A percentile compares a stretch with the other conserved stretches of the same genome.
These are phyloP conservation scores for Silurus asotus DNA, from an alignment of 2,113 vertebrate genomes.

Conservation along the genomic window DNA sequence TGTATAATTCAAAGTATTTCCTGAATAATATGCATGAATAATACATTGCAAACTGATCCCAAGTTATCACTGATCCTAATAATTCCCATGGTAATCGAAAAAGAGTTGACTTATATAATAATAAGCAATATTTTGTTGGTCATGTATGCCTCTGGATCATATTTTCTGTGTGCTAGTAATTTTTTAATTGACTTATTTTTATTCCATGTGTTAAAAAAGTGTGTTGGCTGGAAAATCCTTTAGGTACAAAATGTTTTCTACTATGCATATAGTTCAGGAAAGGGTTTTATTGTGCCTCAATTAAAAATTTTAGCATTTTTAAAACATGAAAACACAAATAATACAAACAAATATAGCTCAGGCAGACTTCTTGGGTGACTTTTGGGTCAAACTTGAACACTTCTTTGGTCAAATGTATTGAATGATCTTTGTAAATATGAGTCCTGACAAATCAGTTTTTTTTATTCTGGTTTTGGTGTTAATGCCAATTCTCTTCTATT, in stretches of 20 bases:
- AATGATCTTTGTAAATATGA: background rate
- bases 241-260: background rate
- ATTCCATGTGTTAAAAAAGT: background rate
- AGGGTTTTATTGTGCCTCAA: background rate
- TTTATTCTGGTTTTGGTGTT: background rate
- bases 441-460: background rate
- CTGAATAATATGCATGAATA: background rate
- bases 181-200: background rate
- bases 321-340: background rate
- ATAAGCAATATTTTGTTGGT: background rate
- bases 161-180: background rate
- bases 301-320: background rate
- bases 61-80: background rate
- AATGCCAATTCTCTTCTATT: background rate
- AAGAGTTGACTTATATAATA: background rate
- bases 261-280: background rate
- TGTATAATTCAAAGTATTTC: background rate
- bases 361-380: background rate
- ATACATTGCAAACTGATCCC: background rate
- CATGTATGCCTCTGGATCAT: background rate
- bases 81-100: background rate
- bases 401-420: background rate
- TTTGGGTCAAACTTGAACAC: background rate
- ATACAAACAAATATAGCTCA: background rate
- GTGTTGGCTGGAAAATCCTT: background rate